These are phyloP conservation scores for Capitulum mitella DNA, from an alignment of 2,888 invertebrate species.

Conservation along the genomic window DNA sequence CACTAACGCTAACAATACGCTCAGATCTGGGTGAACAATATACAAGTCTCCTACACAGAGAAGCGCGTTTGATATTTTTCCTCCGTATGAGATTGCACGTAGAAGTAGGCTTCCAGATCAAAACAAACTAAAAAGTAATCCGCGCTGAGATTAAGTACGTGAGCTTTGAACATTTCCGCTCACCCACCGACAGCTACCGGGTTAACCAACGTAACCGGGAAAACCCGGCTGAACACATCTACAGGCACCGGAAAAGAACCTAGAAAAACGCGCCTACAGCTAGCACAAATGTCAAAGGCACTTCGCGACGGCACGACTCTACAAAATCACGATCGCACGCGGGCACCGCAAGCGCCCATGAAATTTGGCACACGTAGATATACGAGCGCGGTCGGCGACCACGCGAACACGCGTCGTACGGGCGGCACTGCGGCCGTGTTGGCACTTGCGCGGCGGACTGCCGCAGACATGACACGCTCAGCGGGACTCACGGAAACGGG, in stretches of 20 bases:
- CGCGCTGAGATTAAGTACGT: conserved; percentile 1
- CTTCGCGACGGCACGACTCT: background rate
- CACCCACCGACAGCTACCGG: background rate
- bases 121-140: background rate
- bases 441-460: background rate
- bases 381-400: background rate
- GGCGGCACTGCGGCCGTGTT: background rate
- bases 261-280: background rate
- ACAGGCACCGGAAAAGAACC: background rate
- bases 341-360: background rate
- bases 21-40: background rate
- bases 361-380: background rate
- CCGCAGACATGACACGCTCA: background rate
- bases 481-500: background rate
- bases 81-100: conserved; percentile 15
- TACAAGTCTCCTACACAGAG: background rate
- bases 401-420: background rate
- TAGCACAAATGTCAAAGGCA: background rate
- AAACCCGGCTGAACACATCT: background rate
- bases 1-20: background rate
- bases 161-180: background rate
- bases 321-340: background rate
- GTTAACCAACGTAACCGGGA: background rate
- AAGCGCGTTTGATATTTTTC: background rate
- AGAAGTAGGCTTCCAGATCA: background rate